phyloP scores from a whole-genome alignment of 2,888 invertebrate species.

The Stenurella melanura region DNA sequence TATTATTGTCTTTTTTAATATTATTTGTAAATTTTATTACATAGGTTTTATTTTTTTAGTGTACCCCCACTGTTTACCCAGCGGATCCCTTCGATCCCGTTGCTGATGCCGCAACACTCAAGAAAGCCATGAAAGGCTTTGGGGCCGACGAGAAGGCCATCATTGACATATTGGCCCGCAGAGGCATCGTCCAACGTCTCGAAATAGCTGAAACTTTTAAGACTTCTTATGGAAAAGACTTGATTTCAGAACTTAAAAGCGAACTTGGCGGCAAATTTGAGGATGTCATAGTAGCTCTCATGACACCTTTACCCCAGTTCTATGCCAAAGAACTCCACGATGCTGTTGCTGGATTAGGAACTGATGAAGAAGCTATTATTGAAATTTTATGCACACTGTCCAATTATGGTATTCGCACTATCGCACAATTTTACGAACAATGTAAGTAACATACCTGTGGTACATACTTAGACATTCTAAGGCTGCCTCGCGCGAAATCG shows the following conservation, averaged over 20 bases:
- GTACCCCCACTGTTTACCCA: slow-evolving; percentile 91
- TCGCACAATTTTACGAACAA: slow-evolving; percentile 88
- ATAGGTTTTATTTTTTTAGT: slow-evolving; percentile 74
- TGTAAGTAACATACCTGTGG: slow-evolving; percentile 77
- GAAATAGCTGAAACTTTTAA: slow-evolving; percentile 95
- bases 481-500: too few species aligned
- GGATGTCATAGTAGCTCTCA: slow-evolving; percentile 90
- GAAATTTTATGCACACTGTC: slow-evolving; percentile 94
- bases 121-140: slow-evolving; percentile 95
- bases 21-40: neutral
- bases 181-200: slow-evolving; percentile 92
- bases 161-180: slow-evolving; percentile 90
- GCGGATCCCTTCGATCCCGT: slow-evolving; percentile 90
- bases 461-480: too few species aligned
- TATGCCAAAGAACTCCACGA: slow-evolving; percentile 93
- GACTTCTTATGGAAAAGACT: slow-evolving; percentile 91
- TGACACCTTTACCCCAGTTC: slow-evolving; percentile 92
- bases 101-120: slow-evolving; percentile 87
- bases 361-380: slow-evolving; percentile 92
- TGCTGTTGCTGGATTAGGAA: slow-evolving; percentile 90
- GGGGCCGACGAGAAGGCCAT: slow-evolving; percentile 95
- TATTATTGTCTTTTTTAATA: neutral
- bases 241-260: slow-evolving; percentile 87
- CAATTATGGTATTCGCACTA: slow-evolving; percentile 91
- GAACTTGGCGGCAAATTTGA: slow-evolving; percentile 93